phyloP scores from a whole-genome alignment of 2,797 vertebrate genomes.

The Trachops cirrhosus region DNA sequence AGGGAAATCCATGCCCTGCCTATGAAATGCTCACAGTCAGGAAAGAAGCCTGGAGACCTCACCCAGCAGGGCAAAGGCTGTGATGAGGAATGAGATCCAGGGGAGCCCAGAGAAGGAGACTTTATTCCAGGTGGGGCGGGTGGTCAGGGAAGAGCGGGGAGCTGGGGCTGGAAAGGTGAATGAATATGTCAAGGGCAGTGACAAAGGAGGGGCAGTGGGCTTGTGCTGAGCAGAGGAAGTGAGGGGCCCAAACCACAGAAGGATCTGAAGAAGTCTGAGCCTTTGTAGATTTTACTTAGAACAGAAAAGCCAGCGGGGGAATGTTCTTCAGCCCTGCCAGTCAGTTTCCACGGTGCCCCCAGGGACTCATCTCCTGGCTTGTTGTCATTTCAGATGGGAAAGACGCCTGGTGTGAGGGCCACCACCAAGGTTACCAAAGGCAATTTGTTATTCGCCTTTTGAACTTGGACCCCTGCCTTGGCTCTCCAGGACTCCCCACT shows the following conservation, averaged over 20 bases:
- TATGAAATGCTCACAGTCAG: neutral
- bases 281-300: neutral
- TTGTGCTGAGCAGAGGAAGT: neutral
- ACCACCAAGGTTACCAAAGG: too few species aligned
- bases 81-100: fast-evolving
- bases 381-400: neutral
- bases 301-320: neutral
- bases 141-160: neutral
- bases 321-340: neutral
- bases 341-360: neutral
- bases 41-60: neutral
- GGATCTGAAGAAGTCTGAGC: neutral
- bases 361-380: neutral
- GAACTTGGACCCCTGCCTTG: neutral
- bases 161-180: neutral
- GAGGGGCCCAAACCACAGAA: too few species aligned
- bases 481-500: neutral
- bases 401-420: neutral
- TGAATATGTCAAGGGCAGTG: neutral
- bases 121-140: neutral
- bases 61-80: neutral
- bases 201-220: neutral
- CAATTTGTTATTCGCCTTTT: neutral
- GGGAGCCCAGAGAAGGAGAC: neutral
- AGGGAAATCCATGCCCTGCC: fast-evolving